phyloP scores from a whole-genome alignment of 2,797 vertebrate genomes.

The Eulemur albifrons region DNA sequence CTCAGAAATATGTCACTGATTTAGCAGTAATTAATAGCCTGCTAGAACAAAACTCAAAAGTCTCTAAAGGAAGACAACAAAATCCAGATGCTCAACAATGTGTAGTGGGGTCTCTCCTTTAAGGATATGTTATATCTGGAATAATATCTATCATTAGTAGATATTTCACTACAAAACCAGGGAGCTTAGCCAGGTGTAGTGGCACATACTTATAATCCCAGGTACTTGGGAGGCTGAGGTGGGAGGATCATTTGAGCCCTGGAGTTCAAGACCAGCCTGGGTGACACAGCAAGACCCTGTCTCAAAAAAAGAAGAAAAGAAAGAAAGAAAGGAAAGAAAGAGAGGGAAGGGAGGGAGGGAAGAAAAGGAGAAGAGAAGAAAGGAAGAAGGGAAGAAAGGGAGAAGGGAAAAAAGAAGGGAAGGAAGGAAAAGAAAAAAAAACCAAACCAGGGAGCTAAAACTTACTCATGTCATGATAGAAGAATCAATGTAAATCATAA shows the following conservation, averaged over 20 bases:
- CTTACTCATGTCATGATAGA: neutral
- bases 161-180: neutral
- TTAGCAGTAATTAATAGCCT: neutral
- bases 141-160: neutral
- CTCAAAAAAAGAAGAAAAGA: neutral
- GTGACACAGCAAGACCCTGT: neutral
- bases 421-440: no score
- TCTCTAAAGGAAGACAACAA: slow-evolving; percentile 6
- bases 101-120: neutral
- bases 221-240: neutral
- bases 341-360: no score
- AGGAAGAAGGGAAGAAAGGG: no score
- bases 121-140: neutral
- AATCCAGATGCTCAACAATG: neutral
- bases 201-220: neutral
- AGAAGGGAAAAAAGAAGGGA: no score
- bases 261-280: neutral
- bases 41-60: neutral
- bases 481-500: neutral
- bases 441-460: neutral
- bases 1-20: neutral
- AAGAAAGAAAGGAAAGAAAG: no score
- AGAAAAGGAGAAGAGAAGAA: no score
- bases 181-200: neutral
- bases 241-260: neutral